Evolutionary conservation across 2,113 vertebrate genomes (phyloP), one percentile per base, ranked within the genome.

Genomic region (Gambusia affinis): DNA sequence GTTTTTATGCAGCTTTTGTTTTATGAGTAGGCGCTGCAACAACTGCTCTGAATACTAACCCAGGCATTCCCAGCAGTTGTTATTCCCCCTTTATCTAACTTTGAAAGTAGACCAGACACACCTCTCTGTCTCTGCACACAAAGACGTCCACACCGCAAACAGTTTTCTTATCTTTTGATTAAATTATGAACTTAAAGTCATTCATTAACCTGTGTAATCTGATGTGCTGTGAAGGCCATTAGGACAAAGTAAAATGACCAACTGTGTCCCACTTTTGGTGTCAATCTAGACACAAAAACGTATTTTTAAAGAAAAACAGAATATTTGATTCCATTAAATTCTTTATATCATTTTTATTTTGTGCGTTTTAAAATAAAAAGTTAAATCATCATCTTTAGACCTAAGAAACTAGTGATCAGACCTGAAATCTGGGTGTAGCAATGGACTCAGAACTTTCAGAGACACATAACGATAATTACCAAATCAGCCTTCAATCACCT

Each of bases 11-110:
- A 28, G 65, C 4, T 67, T 70, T 63, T 77, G 57, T 71, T 27
- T 65, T 60, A 10, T 31, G 19, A 24, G 47, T 51, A 63, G 73
- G 28, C 67, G 66, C 67, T 67, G 51, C 37, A 1, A 67, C 84
- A 80, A 87, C 3, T 57, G 24, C 24, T 57, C 22, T 57, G 24
- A 69, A 80, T 75, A 19, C 60, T 33, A 61, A 79, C 35, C 60
- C 60, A 64, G 64, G 39, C 72, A 44, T 69, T 57, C 66, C 67
- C 60, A 72, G 62, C 39, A 0, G 5, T 47, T 65, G 47, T 69
- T n/a, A 65, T 66, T 76, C 67, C 78, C 15, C 39, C 57, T 70
- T 44, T 70, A 65, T 67, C 33, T 3, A 11, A 70, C 67, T 69
- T 62, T 0, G 0, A 70, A 70, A 80, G 42, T 65, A 76, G 51